These are phyloP conservation scores for Eupsilia transversa DNA, from an alignment of 2,888 invertebrate genomes.

Conservation along the genomic window DNA sequence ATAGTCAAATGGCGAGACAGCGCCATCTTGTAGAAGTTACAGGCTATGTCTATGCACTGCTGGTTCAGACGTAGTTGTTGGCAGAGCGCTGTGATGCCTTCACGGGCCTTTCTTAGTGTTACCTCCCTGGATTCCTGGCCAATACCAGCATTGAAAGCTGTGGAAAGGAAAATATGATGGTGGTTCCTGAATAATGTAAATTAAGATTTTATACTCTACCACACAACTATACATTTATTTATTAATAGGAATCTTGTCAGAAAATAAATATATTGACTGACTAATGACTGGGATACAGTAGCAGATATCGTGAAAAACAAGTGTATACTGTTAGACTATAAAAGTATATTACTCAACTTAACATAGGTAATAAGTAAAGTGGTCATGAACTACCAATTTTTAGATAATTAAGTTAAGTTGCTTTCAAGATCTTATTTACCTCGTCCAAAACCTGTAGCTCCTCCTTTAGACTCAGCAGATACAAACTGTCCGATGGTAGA, in stretches of 20 bases:
- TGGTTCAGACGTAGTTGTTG: slow-evolving; percentile 96
- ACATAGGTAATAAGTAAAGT: neutral
- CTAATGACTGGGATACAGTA: neutral
- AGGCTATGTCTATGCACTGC: slow-evolving; percentile 97
- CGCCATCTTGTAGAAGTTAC: slow-evolving; percentile 98
- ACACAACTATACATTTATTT: too few relatives aligned
- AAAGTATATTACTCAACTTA: neutral
- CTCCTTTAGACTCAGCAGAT: slow-evolving; percentile 96
- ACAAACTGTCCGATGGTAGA: slow-evolving; percentile 98
- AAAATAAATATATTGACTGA: neutral
- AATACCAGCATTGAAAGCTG: slow-evolving; percentile 94
- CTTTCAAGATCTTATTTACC: slow-evolving; percentile 77
- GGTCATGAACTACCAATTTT: neutral
- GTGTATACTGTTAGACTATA: neutral
- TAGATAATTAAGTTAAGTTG: neutral
- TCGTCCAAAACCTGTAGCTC: slow-evolving; percentile 95
- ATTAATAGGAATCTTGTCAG: neutral
- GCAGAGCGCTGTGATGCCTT: slow-evolving; percentile 96
- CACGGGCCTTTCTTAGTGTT: slow-evolving; percentile 96
- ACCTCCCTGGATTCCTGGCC: slow-evolving; percentile 98
- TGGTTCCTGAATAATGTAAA: neutral
- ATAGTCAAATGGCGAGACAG: slow-evolving; percentile 95
- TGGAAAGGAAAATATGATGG: slow-evolving; percentile 55
- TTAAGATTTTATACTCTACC: neutral
- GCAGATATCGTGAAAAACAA: neutral